These are phyloP conservation scores for Euphydryas editha DNA, from an alignment of 2,888 invertebrate genomes.

Conservation along the genomic window DNA sequence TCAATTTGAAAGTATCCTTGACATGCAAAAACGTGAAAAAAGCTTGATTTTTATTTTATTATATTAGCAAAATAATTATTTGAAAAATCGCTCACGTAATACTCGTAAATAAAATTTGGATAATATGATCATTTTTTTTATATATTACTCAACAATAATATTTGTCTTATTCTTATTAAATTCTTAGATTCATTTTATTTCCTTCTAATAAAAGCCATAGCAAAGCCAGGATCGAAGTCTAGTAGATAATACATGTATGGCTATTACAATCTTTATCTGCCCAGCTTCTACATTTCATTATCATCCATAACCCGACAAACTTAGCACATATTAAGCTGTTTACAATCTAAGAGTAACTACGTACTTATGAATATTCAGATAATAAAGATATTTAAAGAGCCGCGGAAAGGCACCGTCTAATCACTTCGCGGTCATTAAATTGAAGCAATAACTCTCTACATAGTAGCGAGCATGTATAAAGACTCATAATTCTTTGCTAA, in stretches of 20 bases:
- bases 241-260: neutral
- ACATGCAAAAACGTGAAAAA: no score
- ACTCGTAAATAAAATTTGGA: no score
- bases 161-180: no score
- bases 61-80: no score
- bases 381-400: constrained; percentile 66
- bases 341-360: constrained; percentile 58
- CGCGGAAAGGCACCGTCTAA: constrained; percentile 72
- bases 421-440: constrained; percentile 76
- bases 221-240: no score
- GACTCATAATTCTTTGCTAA: constrained; percentile 77
- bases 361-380: constrained; percentile 67
- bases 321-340: constrained; percentile 28
- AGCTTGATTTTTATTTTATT: no score
- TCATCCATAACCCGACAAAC: constrained; percentile 17
- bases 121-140: no score
- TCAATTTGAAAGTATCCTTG: no score
- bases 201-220: no score
- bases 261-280: constrained; percentile 4
- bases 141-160: no score
- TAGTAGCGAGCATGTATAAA: constrained; percentile 76
- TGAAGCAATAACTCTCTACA: constrained; percentile 78
- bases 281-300: constrained; percentile 21
- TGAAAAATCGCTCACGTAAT: no score
- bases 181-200: no score